Evolutionary conservation across 1,140 invertebrate species (phyloP).

Genomic region (Drosophila simulans): DNA sequence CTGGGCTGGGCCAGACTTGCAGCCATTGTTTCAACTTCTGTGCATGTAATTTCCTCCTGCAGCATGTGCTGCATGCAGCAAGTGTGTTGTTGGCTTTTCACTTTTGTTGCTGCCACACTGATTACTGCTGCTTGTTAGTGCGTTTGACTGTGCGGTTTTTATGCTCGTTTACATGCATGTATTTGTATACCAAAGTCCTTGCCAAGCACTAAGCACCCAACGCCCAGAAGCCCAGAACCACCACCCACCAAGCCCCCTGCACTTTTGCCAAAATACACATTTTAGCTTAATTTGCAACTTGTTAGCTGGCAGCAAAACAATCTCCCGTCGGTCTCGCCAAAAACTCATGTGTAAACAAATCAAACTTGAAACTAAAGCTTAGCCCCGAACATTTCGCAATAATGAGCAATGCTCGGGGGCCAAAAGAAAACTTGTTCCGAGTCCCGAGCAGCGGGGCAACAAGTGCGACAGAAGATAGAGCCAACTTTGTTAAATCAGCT

Average conservation of each 20-base stretch:
- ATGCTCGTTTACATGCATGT: constrained; percentile 66
- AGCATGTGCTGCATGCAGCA: constrained; percentile 23
- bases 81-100: constrained; percentile 20
- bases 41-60: constrained; percentile 71
- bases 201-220: constrained; percentile 1
- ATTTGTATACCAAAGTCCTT: constrained; percentile 35
- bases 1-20: constrained; percentile 41
- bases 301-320: constrained; percentile 75
- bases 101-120: constrained; percentile 60
- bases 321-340: constrained; percentile 47
- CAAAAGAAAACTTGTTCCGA: constrained; percentile 41
- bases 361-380: constrained; percentile 75
- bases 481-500: constrained; percentile 45
- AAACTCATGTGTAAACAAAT: constrained; percentile 76
- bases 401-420: constrained; percentile 67
- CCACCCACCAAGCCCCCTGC: constrained; percentile 14
- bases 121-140: constrained; percentile 78
- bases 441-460: constrained; percentile 48
- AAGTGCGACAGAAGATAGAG: constrained; percentile 46
- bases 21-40: constrained; percentile 72
- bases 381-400: constrained; percentile 67
- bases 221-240: not conserved
- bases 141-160: constrained; percentile 78
- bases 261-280: constrained; percentile 76
- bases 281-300: constrained; percentile 81